Base-by-base conservation (phyloP, 2,888 invertebrate genomes). In the Bellardia pandia region DNA sequence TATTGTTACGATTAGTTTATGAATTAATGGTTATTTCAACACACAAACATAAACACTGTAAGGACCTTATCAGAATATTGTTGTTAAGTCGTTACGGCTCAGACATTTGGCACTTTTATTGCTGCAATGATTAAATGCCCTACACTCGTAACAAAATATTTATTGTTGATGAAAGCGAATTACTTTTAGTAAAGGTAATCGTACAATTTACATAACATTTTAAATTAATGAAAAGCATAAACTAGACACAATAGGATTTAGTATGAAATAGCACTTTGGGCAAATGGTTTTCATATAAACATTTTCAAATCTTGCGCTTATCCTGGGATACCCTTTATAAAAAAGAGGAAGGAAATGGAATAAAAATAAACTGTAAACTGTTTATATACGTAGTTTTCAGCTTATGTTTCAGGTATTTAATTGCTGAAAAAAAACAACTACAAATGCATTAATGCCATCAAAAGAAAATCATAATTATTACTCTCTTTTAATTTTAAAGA, bases 1-100 rank as follows among this genome's bases (percentile, higher is more conserved):
- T 74, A 86, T 86, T 83, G 78, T 82, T 83, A 45, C 78, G 86
- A 75, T 80, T 76, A 85, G 68, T 85, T 80, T 85, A 85, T 85
- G 79, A 85, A 75, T 85, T 80, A 80, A 76, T 80, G 79, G 75
- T 40, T 71, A 53, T 79, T 79, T 68, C 37, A 60, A 74, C 74
- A 53, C 40, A 66, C 8, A 82, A 64, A 56, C n/a, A 72, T 11
- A 82, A 75, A 42, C 58, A 30, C 16, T 33, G 53, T 58, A 23
- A 76, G 42, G 23, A 40, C 45, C 48, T 66, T 84, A 78, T 78
- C 72, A 72, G 72, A 64, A 64, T 78, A 58, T 56, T 71, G 77
- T 78, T 84, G 72, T 78, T 77, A 83, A 83, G 53, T 77, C n/a
- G 77, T 37, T 72, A 71, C 6, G 62, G 48, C 56, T 77, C 40